Conservation (phyloP, 1,140 invertebrate genomes). For the Papilio xuthus region DNA sequence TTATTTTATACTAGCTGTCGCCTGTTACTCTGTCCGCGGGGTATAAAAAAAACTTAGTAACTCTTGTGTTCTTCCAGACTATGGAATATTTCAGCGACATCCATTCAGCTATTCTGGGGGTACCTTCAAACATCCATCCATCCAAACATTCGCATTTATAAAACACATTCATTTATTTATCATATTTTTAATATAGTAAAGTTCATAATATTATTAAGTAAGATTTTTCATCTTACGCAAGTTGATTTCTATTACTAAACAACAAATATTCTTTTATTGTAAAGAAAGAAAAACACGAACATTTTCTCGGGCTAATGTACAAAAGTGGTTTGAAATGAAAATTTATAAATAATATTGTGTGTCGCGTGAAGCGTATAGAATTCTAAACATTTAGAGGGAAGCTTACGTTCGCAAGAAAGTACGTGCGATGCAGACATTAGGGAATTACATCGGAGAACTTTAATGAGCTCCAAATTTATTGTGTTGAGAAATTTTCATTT, state of each 20-base stretch:
- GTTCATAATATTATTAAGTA: too few species aligned
- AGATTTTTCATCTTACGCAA: background rate
- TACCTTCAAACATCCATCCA: too few species aligned
- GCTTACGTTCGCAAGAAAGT: background rate
- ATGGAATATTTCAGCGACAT: too few species aligned
- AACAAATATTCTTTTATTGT: background rate
- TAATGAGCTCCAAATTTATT: background rate
- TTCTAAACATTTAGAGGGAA: background rate
- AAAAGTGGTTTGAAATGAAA: background rate
- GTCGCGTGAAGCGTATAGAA: background rate
- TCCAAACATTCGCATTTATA: too few species aligned
- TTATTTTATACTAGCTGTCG: too few species aligned
- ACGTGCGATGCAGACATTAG: background rate
- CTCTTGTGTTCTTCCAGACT: too few species aligned
- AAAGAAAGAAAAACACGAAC: background rate
- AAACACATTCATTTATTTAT: too few species aligned
- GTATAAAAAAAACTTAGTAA: too few species aligned
- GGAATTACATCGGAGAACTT: slow-evolving; percentile 18
- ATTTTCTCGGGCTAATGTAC: background rate
- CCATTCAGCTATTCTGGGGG: too few species aligned
- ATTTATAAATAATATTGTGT: background rate
- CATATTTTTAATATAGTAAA: too few species aligned
- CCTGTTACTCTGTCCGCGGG: too few species aligned
- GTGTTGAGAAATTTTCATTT: slow-evolving; percentile 3
- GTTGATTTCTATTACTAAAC: background rate